Evolutionary conservation across 2,888 invertebrate genomes (phyloP), one percentile per base, ranked within the genome.

Genomic region (Coelopa pilipes): DNA sequence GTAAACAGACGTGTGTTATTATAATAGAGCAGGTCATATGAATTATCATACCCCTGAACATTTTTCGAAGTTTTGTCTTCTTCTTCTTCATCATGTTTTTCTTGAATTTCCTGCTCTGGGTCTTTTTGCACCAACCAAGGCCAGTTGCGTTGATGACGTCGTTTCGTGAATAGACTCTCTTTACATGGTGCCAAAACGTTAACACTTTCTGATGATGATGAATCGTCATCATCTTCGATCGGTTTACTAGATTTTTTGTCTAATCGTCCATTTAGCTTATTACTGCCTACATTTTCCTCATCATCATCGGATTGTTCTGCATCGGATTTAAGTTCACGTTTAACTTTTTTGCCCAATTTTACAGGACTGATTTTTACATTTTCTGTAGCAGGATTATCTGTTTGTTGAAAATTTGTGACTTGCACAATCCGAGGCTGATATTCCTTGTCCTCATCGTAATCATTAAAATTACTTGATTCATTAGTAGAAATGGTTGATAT

Each of bases 51-150:
- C 13, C 55, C 67, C 13, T 75, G 62, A 49, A 10, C 19, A 12
- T 17, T 2, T 10, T 13, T 34, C 57, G 17, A 60, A 50, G 19
- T 34, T 65, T 53, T 75, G 76, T 73, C 75, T 72, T 50, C 50
- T 65, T 60, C 73, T 66, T 75, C 59, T 50, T 74, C 71, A 57
- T 72, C 67, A n/a, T 68, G 57, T 46, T 70, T n/a, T 24, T 76
- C 77, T 12, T 75, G 72, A 13, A 73, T 70, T 2, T 72, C 12
- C 59, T 76, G 65, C 45, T 76, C 77, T 13, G 19, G 10, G 10
- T 46, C 70, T n/a, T 76, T 76, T 66, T 84, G 81, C 65, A 82
- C 83, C 70, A 88, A 80, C 90, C 90, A 90, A 4, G 90, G 90
- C 84, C 85, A 87, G 24, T 86, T 85, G 7, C 89, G 85, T 17